Evolutionary conservation across 2,113 vertebrate genomes (phyloP).

Genomic region (Catharus minimus): DNA sequence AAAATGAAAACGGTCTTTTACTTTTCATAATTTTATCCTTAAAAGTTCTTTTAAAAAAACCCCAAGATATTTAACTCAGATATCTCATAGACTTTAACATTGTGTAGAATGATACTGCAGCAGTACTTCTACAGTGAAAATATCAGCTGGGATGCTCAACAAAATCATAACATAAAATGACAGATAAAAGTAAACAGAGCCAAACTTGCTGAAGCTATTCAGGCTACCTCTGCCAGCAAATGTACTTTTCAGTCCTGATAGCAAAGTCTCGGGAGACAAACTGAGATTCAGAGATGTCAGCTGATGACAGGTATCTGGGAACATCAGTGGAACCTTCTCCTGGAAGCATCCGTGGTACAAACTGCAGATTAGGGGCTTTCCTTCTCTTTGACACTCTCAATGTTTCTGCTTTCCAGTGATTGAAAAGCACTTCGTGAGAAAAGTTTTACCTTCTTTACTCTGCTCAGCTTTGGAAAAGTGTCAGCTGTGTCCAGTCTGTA

Average conservation of each 20-base stretch:
- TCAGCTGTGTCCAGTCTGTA: not conserved
- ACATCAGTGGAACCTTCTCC: not conserved
- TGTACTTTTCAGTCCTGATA: not conserved
- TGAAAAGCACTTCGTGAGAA: not conserved
- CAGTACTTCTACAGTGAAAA: not conserved
- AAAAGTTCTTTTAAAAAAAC: not conserved
- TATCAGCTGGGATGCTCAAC: not conserved
- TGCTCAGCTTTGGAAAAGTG: not conserved
- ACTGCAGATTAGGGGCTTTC: not conserved
- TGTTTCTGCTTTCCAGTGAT: not conserved
- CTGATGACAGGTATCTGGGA: not conserved
- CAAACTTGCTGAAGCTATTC: constrained; percentile 3
- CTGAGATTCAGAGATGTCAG: not conserved
- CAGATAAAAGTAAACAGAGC: constrained; percentile 3
- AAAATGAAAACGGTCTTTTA: not conserved
- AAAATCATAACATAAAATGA: not conserved
- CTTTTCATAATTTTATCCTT: not conserved
- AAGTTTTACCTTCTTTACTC: not conserved
- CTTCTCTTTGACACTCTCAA: not conserved
- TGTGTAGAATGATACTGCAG: not conserved
- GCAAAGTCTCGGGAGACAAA: not conserved
- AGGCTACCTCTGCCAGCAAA: not conserved
- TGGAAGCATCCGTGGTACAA: not conserved
- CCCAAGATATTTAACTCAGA: not conserved
- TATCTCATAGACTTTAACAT: not conserved